phyloP scores from a whole-genome alignment of 2,888 invertebrate species.

The Catocala fraxini region DNA sequence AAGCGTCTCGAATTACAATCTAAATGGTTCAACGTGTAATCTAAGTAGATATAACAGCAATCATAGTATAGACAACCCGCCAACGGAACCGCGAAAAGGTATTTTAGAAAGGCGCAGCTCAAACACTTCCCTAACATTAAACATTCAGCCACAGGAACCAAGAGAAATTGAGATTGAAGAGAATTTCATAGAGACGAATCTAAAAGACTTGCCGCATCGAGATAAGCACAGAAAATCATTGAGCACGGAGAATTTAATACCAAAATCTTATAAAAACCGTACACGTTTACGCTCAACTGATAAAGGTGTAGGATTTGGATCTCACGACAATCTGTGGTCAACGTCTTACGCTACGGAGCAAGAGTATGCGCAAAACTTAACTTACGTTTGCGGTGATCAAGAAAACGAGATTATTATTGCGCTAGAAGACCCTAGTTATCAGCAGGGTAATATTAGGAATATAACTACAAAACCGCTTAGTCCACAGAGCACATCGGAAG shows the following conservation, averaged over 20 bases:
- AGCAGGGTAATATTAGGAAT: constrained; percentile 80
- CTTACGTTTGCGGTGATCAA: constrained; percentile 81
- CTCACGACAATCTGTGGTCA: constrained; percentile 85
- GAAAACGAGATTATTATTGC: constrained; percentile 85
- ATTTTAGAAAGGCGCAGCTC: constrained; percentile 93
- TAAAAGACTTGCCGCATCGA: constrained; percentile 73
- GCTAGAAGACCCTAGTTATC: constrained; percentile 74
- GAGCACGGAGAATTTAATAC: constrained; percentile 88
- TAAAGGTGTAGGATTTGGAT: constrained; percentile 75
- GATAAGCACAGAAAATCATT: constrained; percentile 86
- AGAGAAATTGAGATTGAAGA: constrained; percentile 83
- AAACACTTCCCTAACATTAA: constrained; percentile 93
- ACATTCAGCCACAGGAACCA: constrained; percentile 79
- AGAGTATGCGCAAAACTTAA: constrained; percentile 75
- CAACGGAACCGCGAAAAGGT: constrained; percentile 85
- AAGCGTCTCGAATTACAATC: constrained; percentile 84
- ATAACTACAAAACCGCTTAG: constrained; percentile 90
- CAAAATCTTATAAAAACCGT: constrained; percentile 82
- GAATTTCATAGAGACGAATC: constrained; percentile 67
- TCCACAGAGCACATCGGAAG: constrained; percentile 90
- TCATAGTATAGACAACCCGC: constrained; percentile 77
- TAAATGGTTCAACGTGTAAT: constrained; percentile 84
- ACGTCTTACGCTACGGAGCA: constrained; percentile 74
- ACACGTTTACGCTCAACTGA: constrained; percentile 67
- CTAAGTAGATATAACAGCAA: constrained; percentile 83